phyloP scores from a whole-genome alignment of 2,797 vertebrate species.

The Rhinichthys osculus region DNA sequence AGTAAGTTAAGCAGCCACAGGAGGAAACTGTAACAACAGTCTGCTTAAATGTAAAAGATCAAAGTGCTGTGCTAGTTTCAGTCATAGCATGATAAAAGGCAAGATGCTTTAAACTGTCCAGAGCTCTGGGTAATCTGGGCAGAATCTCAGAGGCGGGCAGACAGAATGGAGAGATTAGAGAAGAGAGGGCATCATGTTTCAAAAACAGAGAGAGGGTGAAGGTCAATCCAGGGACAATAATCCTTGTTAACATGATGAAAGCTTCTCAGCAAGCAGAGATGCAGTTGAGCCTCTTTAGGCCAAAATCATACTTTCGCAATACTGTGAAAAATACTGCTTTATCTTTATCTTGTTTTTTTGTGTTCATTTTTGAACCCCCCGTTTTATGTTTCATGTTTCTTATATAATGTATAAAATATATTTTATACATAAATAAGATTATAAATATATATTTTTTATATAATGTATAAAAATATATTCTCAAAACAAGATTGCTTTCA shows the following conservation, averaged over 20 bases:
- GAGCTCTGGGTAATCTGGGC: not conserved
- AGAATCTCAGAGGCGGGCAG: conserved; percentile 9
- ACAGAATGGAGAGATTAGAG: conserved; percentile 20
- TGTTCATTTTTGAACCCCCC: not conserved
- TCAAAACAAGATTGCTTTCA: not conserved
- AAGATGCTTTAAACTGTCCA: conserved; percentile 28
- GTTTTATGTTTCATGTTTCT: not conserved
- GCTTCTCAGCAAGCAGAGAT: not conserved
- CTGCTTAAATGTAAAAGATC: conserved; percentile 26
- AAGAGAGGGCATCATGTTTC: conserved; percentile 11
- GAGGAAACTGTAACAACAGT: conserved; percentile 3
- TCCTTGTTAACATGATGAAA: conserved; percentile 23
- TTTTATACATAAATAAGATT: no score
- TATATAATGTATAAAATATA: not conserved
- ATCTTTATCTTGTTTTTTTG: not conserved
- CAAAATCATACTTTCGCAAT: not conserved
- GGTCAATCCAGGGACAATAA: conserved; percentile 3
- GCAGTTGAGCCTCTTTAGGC: not conserved
- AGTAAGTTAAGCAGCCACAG: not conserved
- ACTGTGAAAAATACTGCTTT: not conserved
- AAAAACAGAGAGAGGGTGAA: conserved; percentile 25
- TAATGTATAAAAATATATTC: not conserved
- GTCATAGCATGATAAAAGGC: conserved; percentile 10
- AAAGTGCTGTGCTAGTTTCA: not conserved
- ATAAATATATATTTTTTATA: no score